Percentiles rank a stretch among this genome's conserved stretches.
These are phyloP conservation scores for Drosophila testacea DNA, from an alignment of 2,888 invertebrate genomes.

Conservation along the genomic window DNA sequence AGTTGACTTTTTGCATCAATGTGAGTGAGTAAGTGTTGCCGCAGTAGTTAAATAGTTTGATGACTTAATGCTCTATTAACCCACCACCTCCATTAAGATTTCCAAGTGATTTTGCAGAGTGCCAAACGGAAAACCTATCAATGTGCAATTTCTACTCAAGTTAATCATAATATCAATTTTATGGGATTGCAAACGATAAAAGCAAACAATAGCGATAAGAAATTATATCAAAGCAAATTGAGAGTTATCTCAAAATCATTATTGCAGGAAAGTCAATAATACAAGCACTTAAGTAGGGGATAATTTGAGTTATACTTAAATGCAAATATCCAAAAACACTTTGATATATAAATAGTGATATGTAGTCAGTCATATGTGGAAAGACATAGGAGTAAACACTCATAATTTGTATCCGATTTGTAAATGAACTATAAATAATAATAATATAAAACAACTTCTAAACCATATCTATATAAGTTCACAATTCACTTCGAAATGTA, in stretches of 20 bases:
- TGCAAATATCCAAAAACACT: too few species aligned
- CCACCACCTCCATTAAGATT: conserved; percentile 34
- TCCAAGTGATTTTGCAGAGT: conserved; percentile 13
- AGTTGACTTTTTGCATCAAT: conserved; percentile 19
- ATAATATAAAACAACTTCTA: too few species aligned
- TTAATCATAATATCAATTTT: conserved; percentile 45
- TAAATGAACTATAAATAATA: too few species aligned
- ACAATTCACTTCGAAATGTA: too few species aligned
- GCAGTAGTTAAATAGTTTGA: conserved; percentile 52
- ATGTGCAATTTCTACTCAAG: conserved; percentile 33
- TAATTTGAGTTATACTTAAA: not conserved
- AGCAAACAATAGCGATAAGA: not conserved
- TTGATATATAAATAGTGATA: too few species aligned
- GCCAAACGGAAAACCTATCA: conserved; percentile 15
- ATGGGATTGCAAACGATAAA: conserved; percentile 33
- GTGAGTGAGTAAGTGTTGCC: conserved; percentile 22
- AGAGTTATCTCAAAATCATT: not conserved
- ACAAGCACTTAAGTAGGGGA: not conserved
- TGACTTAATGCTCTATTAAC: conserved; percentile 73
- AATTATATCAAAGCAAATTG: conserved; percentile 3
- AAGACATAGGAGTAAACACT: too few species aligned
- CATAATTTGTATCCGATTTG: too few species aligned
- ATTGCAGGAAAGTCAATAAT: not conserved
- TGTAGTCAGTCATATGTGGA: too few species aligned
- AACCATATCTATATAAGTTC: too few species aligned